These are phyloP conservation scores for Phocoena sinus DNA, from an alignment of 2,113 vertebrate genomes.

Conservation along the genomic window DNA sequence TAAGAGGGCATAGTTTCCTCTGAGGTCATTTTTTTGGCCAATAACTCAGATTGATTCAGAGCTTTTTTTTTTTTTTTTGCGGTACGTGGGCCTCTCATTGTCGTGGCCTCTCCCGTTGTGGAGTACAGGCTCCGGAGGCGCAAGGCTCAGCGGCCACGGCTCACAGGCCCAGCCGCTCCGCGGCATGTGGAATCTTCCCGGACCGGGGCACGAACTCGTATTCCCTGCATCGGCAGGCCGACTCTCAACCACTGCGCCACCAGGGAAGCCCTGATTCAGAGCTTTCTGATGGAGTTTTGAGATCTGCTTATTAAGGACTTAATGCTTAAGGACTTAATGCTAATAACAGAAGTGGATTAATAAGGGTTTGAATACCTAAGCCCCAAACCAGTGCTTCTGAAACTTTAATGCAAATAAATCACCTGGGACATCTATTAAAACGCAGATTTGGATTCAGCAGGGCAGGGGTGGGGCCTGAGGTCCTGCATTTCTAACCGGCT, in stretches of 20 bases:
- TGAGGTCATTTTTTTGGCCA: neutral
- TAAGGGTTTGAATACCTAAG: neutral
- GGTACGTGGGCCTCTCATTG: too few relatives aligned
- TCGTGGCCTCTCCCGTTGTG: too few relatives aligned
- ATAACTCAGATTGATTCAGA: neutral
- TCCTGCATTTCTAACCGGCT: neutral
- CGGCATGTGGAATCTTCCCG: too few relatives aligned
- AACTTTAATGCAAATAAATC: neutral
- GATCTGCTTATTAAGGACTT: neutral
- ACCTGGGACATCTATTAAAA: neutral
- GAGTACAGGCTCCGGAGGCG: too few relatives aligned
- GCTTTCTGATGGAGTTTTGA: neutral
- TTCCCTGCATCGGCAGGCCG: accelerated
- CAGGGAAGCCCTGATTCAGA: neutral
- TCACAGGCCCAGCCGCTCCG: too few relatives aligned
- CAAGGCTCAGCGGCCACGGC: too few relatives aligned
- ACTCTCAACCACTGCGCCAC: too few relatives aligned
- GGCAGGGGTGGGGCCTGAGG: neutral
- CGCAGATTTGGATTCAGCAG: neutral
- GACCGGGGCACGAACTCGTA: too few relatives aligned
- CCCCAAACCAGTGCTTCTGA: neutral
- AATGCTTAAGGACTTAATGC: neutral
- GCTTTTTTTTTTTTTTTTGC: neutral
- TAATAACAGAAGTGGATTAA: neutral
- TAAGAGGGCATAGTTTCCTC: neutral